These are phyloP conservation scores for Paraplagusia blochii DNA, from an alignment of 2,113 vertebrate genomes.

Conservation along the genomic window DNA sequence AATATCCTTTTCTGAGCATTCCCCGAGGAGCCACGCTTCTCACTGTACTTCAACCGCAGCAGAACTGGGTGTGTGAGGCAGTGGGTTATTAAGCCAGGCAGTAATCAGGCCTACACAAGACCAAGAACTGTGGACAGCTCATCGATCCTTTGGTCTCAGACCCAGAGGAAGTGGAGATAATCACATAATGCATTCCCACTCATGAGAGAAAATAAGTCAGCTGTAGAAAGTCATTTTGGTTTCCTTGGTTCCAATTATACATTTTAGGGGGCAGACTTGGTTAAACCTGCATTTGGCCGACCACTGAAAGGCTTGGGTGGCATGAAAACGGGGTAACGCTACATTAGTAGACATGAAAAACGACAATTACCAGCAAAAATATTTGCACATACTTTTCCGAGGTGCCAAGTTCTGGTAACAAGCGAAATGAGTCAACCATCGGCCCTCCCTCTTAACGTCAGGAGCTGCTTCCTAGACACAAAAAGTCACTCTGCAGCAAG, in stretches of 20 bases:
- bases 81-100: conserved; percentile 31
- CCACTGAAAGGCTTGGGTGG: conserved; percentile 42
- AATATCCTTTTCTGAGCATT: conserved; percentile 1
- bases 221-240: conserved; percentile 50
- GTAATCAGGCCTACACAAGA: conserved; percentile 36
- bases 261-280: conserved; percentile 27
- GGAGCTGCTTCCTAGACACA: not conserved
- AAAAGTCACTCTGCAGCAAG: conserved; percentile 21
- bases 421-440: conserved; percentile 3
- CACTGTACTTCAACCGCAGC: conserved; percentile 38
- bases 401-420: conserved; percentile 1
- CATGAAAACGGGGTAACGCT: conserved; percentile 14
- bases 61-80: conserved; percentile 33
- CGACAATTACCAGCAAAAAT: conserved; percentile 2
- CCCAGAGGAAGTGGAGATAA: conserved; percentile 47
- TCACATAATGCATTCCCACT: conserved; percentile 44
- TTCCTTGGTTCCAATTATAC: conserved; percentile 49
- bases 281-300: conserved; percentile 19
- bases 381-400: not conserved
- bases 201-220: conserved; percentile 42
- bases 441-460: not conserved
- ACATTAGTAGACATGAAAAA: not conserved
- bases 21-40: conserved; percentile 9
- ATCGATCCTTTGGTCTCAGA: conserved; percentile 47
- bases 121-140: conserved; percentile 33